These are phyloP conservation scores for Parapristionchus giblindavisi DNA, from an alignment of 2,888 invertebrate species.

Conservation along the genomic window DNA sequence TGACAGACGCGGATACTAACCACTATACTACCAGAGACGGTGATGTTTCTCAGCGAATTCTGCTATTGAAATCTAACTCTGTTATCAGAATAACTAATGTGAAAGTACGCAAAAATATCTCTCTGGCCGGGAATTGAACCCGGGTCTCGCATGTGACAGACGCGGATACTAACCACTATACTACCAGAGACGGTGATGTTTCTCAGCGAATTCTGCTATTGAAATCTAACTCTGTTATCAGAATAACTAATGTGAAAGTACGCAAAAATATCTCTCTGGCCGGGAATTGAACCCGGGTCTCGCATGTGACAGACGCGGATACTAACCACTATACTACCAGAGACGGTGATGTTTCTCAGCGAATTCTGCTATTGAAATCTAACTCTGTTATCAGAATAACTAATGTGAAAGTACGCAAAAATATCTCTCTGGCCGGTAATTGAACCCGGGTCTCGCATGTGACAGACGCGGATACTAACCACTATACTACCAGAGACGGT, in stretches of 20 bases:
- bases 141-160: slow-evolving; percentile 59
- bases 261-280: slow-evolving; percentile 59
- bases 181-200: slow-evolving; percentile 45
- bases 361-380: too few relatives aligned
- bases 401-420: too few relatives aligned
- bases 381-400: too few relatives aligned
- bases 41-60: too few relatives aligned
- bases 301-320: slow-evolving; percentile 59
- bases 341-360: too few relatives aligned
- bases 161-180: slow-evolving; percentile 60
- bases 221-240: too few relatives aligned
- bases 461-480: slow-evolving; percentile 59
- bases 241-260: too few relatives aligned
- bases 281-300: slow-evolving; percentile 60
- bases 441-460: slow-evolving; percentile 59
- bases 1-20: slow-evolving; percentile 55
- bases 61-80: too few relatives aligned
- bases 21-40: slow-evolving; percentile 51
- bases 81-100: too few relatives aligned
- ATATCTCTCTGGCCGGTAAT: slow-evolving; percentile 59
- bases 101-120: too few relatives aligned
- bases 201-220: too few relatives aligned
- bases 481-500: slow-evolving; percentile 51
- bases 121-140: slow-evolving; percentile 60
- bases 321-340: slow-evolving; percentile 57